Base-by-base conservation (phyloP, 2,888 invertebrate species). In the Chaetoderma sp. region DNA sequence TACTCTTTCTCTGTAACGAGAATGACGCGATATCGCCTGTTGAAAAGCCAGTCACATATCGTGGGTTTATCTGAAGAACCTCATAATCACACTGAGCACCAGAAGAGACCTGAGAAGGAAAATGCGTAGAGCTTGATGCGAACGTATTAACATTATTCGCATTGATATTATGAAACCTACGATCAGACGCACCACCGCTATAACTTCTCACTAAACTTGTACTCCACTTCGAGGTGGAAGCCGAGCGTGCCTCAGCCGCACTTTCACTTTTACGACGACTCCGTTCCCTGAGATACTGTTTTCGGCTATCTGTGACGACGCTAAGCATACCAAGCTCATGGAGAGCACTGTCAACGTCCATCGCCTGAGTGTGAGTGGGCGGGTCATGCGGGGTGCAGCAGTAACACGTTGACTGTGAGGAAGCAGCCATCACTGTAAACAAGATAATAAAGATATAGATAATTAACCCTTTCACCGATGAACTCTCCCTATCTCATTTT, bases 291-390 rank as follows among this genome's bases (percentile, higher is more conserved):
- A 80, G 58, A 66, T 71, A 82, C 62, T 83, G 78, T 47, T 72
- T 74, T 4, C 83, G 73, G 60, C 82, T 81, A 33, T 81, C 78
- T 21, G 82, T 80, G 1, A 80, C 77, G 3, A 78, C 71, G 67
- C 83, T 83, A 39, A 83, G 76, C 82, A 83, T 83, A 42, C 82
- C 83, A 23, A 83, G 75, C 65, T 83, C 83, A 70, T 81, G 73
- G 0, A 83, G 75, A 4, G 83, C 83, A 13, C 77, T 63, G 59
- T 83, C 83, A 13, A 83, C 62, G 56, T 82, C 81, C 80, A 82
- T 80, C 16, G 25, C n/a, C 45, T 60, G 66, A 13, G 63, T 52
- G 16, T 67, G 42, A 16, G 67, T 36, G 18, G 64, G 56, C n/a
- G n/a, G n/a, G n/a, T n/a, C n/a, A n/a, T n/a, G n/a, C 39, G 63